Percentiles rank a stretch among this genome's conserved stretches.
phyloP scores from a whole-genome alignment of 2,113 vertebrate genomes.

The Colaptes auratus region DNA sequence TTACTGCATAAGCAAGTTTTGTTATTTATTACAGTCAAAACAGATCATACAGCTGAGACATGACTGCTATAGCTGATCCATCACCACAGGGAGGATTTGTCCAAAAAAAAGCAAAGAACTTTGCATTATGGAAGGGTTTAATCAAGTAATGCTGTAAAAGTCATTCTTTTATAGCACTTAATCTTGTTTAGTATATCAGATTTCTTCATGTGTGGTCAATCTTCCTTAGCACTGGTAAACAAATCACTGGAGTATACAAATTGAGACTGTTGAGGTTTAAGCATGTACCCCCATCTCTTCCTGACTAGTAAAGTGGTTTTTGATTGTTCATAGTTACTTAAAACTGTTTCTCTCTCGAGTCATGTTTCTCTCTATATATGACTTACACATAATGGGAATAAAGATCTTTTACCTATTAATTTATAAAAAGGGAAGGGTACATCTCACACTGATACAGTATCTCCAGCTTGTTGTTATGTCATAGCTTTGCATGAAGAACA shows the following conservation, averaged over 20 bases:
- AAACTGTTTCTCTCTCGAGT: background rate
- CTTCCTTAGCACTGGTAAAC: background rate
- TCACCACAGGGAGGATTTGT: background rate
- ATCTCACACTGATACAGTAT: background rate
- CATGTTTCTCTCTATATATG: too few species aligned
- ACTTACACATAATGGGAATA: background rate
- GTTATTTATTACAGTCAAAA: background rate
- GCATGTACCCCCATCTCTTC: background rate
- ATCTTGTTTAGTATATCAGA: background rate
- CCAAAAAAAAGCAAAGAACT: background rate
- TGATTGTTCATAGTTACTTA: background rate
- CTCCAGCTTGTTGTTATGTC: background rate
- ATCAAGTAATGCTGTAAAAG: background rate
- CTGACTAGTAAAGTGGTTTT: background rate
- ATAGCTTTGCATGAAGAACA: background rate
- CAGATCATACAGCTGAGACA: background rate
- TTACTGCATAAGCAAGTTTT: background rate
- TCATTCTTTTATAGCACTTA: background rate
- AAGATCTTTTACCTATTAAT: background rate
- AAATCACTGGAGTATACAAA: background rate
- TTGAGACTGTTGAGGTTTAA: background rate
- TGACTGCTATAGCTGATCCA: background rate
- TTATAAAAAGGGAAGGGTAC: background rate
- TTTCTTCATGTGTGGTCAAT: constrained; percentile 20
- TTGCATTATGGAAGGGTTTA: background rate